A percentile compares a stretch with the other conserved stretches of the same genome.
phyloP scores from a whole-genome alignment of 2,888 invertebrate species.

The Gonocerus acuteangulatus region DNA sequence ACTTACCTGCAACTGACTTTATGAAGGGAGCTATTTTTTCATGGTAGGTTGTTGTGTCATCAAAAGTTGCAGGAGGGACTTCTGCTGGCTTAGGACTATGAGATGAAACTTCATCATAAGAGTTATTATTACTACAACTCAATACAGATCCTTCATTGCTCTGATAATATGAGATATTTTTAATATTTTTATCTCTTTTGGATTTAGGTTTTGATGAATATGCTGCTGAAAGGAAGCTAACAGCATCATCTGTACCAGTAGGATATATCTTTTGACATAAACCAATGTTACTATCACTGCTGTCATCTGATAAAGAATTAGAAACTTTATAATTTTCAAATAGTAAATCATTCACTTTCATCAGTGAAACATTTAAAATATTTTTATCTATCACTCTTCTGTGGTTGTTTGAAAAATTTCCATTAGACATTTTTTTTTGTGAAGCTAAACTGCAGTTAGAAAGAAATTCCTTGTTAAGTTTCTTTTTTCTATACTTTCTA shows the following conservation, averaged over 20 bases:
- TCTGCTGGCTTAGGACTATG: conserved; percentile 42
- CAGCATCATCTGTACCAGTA: background rate
- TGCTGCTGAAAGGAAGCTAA: conserved; percentile 2
- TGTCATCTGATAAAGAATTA: conserved; percentile 6
- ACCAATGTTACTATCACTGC: background rate
- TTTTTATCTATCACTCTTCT: background rate
- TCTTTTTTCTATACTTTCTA: conserved; percentile 11
- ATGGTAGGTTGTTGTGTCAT: conserved; percentile 37
- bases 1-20: conserved; percentile 40
- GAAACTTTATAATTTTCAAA: background rate
- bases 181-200: background rate
- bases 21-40: conserved; percentile 42
- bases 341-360: conserved; percentile 2
- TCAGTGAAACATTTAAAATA: conserved; percentile 3
- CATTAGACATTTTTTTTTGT: background rate
- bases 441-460: background rate
- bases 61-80: conserved; percentile 36
- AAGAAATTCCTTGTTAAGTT: background rate
- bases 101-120: conserved; percentile 45
- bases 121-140: conserved; percentile 47
- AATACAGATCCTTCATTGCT: conserved; percentile 6
- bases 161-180: conserved; percentile 1
- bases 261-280: background rate
- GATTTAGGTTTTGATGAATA: conserved; percentile 1
- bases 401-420: background rate